Base-by-base conservation (phyloP, 1,140 invertebrate species). In the Metopolophium dirhodum region DNA sequence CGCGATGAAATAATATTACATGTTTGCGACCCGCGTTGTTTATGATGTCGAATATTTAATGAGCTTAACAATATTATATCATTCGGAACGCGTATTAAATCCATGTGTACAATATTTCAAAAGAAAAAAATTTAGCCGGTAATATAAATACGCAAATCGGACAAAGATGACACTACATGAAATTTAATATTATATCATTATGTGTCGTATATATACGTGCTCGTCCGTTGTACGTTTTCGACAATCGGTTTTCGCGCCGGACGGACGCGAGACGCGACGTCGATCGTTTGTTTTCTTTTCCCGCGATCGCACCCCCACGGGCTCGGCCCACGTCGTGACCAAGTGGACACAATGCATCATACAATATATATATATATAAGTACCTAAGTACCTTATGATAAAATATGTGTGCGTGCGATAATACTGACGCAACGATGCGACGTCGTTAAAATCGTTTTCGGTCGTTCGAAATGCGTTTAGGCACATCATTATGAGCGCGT, bases 401-500 rank as follows among this genome's bases (percentile, higher is more conserved):
- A 54, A 54, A 54, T 54, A 54, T 23, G 51, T 22, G 22, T 2
- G 22, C 20, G 51, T 54, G 22, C 20, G 51, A 54, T 54, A 54
- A 54, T 26, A 85, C 77, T 85, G 47, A 92, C 23, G 77, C 82
- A 85, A 92, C 26, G 82, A 90, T 4, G 30, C 30, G 82, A 54
- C 91, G 91, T 92, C 45, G 91, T 92, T 92, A 82, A 54, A 92
- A 85, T 37, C 82, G 91, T 41, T 90, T 92, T 92, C 82, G 23
- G 91, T 85, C 82, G 91, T 92, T 85, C 14, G 47, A 92, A 92
- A 82, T 92, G 91, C 77, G 37, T 93, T 54, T 86, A 85, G 91
- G 68, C 68, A 85, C 77, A 92, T 92, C 68, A 51, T 92, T 92
- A 92, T n/a, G n/a, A 49, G 68, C 47, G 47, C 87, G 90, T 82